These are phyloP conservation scores for Polydrusus tereticollis DNA, from an alignment of 2,888 invertebrate species.

Conservation along the genomic window DNA sequence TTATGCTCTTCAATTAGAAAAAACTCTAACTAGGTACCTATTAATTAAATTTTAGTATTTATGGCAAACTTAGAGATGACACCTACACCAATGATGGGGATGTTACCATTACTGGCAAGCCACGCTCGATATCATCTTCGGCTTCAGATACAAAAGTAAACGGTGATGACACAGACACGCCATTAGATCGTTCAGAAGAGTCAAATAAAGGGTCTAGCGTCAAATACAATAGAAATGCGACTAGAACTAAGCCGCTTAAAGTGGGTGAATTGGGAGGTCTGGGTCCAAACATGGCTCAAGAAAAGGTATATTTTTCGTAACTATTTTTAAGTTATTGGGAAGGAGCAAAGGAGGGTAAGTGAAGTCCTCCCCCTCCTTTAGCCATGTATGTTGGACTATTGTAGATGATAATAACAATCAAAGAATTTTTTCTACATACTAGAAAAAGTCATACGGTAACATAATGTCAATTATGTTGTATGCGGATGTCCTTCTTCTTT, in stretches of 20 bases:
- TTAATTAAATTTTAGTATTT: conserved; percentile 6
- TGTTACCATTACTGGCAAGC: not conserved
- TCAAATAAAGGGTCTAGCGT: conserved; percentile 1
- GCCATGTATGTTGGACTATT: no score
- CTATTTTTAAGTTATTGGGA: no score
- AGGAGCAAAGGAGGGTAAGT: no score
- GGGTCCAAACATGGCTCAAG: conserved; percentile 38
- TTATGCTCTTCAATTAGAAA: no score
- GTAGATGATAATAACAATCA: no score
- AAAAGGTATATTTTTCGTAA: conserved; percentile 25
- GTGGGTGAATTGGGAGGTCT: conserved; percentile 32
- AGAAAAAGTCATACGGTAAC: no score
- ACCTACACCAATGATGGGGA: not conserved
- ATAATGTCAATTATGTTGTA: no score
- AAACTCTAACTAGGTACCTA: no score
- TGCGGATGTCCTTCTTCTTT: no score
- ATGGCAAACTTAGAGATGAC: not conserved
- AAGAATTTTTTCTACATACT: no score
- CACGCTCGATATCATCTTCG: not conserved
- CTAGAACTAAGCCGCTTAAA: conserved; percentile 22
- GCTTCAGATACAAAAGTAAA: conserved; percentile 15
- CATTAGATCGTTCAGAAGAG: not conserved
- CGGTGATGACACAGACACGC: conserved; percentile 22
- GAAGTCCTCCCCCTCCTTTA: no score
- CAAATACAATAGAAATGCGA: not conserved